phyloP scores from a whole-genome alignment of 1,140 invertebrate species.

The Scaptomyza graminum region DNA sequence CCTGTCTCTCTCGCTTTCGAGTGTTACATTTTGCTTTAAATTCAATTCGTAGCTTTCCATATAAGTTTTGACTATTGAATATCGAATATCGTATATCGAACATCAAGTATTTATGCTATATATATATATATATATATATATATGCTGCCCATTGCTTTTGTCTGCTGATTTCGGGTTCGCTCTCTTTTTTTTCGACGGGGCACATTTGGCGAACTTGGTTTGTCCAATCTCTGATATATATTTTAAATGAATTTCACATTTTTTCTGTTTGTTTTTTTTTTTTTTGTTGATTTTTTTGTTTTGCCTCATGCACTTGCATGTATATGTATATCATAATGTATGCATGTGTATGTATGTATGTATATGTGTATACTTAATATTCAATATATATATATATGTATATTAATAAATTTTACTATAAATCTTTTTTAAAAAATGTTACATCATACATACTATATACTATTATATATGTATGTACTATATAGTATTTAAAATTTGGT shows the following conservation, averaged over 20 bases:
- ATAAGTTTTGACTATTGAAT: slow-evolving; percentile 20
- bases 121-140: not conserved
- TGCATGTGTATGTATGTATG: slow-evolving; percentile 41
- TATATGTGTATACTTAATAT: slow-evolving; percentile 52
- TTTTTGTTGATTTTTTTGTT: not conserved
- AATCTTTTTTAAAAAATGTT: slow-evolving; percentile 77
- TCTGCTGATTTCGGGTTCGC: not conserved
- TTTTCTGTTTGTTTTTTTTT: slow-evolving; percentile 16
- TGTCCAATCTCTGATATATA: slow-evolving; percentile 52
- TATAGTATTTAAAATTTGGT: slow-evolving; percentile 69
- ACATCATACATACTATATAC: slow-evolving; percentile 41
- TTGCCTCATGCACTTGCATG: slow-evolving; percentile 17
- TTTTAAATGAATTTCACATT: slow-evolving; percentile 82
- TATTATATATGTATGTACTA: slow-evolving; percentile 19
- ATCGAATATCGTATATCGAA: slow-evolving; percentile 27
- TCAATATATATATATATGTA: slow-evolving; percentile 53
- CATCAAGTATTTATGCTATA: not conserved
- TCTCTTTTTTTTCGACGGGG: slow-evolving; percentile 10
- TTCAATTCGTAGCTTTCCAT: slow-evolving; percentile 15
- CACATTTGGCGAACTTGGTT: slow-evolving; percentile 39
- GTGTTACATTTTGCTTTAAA: slow-evolving; percentile 4
- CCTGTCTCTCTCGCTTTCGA: not conserved
- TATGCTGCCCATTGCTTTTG: not conserved
- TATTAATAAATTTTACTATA: slow-evolving; percentile 81
- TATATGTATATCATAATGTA: slow-evolving; percentile 38